phyloP scores from a whole-genome alignment of 2,888 invertebrate genomes.

The Phortica okadai region DNA sequence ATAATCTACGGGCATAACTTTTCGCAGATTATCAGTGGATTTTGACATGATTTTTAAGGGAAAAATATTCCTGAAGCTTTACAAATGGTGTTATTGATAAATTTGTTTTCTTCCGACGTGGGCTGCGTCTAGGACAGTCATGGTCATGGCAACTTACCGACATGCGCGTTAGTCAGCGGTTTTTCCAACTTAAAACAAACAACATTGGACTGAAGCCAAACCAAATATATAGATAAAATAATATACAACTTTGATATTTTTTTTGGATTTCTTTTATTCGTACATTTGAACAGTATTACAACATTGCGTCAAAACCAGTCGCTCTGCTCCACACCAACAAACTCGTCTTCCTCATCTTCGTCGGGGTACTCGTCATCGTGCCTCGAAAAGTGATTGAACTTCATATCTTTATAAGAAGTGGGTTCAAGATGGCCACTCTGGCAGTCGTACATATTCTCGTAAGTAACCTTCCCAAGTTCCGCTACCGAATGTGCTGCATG shows the following conservation, averaged over 20 bases:
- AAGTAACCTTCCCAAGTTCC: constrained; percentile 62
- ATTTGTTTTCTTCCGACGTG: neutral
- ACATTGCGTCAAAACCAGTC: constrained; percentile 54
- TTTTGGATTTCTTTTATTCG: constrained; percentile 52
- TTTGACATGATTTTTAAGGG: constrained; percentile 45
- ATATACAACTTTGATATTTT: no score
- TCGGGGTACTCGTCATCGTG: constrained; percentile 66
- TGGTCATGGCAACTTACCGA: constrained; percentile 23
- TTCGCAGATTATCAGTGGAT: no score
- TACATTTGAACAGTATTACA: neutral
- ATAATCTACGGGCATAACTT: constrained; percentile 53
- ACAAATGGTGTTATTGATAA: neutral
- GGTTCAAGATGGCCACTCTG: constrained; percentile 60
- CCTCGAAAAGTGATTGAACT: constrained; percentile 73
- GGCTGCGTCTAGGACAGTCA: no score
- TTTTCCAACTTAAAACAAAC: neutral
- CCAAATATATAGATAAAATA: no score
- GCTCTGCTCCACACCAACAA: constrained; percentile 60
- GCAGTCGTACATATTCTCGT: constrained; percentile 64
- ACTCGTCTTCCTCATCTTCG: constrained; percentile 63
- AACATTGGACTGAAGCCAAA: neutral
- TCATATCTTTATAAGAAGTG: constrained; percentile 63
- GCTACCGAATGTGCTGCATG: constrained; percentile 38
- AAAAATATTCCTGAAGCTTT: neutral
- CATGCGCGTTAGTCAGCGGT: no score